Conservation (phyloP, 2,797 vertebrate species). For the Sebastes reedi region DNA sequence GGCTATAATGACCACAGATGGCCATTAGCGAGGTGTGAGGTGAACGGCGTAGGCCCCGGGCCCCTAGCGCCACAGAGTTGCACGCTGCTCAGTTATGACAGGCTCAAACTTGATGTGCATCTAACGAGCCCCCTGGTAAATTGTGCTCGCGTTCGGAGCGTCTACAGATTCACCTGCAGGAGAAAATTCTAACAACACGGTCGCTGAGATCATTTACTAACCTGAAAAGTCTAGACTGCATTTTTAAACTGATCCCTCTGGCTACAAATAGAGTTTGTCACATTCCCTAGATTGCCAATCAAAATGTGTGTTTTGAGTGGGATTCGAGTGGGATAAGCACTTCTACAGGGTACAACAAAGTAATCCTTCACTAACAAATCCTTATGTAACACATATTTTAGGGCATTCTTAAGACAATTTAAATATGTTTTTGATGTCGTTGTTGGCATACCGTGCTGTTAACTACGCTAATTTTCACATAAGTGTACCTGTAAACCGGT, state of each 20-base stretch:
- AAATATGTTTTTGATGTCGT: background rate
- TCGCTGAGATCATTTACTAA: slow-evolving; percentile 13
- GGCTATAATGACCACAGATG: slow-evolving; percentile 77
- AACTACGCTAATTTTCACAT: background rate
- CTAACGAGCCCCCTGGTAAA: slow-evolving; percentile 79
- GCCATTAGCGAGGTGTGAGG: slow-evolving; percentile 77
- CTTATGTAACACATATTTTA: background rate
- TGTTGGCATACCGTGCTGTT: background rate
- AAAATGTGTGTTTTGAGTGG: background rate
- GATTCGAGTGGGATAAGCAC: background rate
- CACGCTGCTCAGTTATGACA: slow-evolving; percentile 71
- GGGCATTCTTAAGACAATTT: background rate
- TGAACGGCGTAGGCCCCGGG: slow-evolving; percentile 60
- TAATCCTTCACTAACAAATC: background rate
- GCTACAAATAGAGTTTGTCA: slow-evolving; percentile 17
- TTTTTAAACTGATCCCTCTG: slow-evolving; percentile 1
- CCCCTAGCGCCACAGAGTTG: slow-evolving; percentile 60
- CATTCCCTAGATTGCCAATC: background rate
- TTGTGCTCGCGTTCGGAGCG: slow-evolving; percentile 30
- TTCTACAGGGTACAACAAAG: background rate
- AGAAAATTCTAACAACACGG: slow-evolving; percentile 15
- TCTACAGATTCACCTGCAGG: slow-evolving; percentile 36
- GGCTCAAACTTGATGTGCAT: slow-evolving; percentile 70
- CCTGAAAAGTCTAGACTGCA: background rate
- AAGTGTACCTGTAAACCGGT: background rate